Conservation (phyloP, 2,113 vertebrate species). For the Apteryx mantelli region DNA sequence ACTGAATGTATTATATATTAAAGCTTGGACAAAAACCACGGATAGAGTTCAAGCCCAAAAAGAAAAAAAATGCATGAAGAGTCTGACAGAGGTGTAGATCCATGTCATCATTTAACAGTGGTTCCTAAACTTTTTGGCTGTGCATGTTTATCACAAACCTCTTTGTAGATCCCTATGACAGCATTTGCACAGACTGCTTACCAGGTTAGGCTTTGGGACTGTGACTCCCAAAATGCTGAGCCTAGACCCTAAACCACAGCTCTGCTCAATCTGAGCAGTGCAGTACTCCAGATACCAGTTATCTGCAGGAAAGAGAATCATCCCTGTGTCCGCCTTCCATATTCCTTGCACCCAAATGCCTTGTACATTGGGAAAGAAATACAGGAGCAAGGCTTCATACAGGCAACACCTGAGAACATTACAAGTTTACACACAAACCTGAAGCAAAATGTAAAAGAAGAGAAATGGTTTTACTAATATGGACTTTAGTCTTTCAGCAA, state of each 20-base stretch:
- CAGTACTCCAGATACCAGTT: accelerated
- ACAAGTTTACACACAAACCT: neutral
- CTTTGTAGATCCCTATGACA: too few species aligned
- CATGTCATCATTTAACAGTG: neutral
- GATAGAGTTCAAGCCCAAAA: neutral
- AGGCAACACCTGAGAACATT: neutral
- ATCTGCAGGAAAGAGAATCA: neutral
- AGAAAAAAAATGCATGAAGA: neutral
- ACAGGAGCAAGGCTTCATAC: neutral
- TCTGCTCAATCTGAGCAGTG: neutral
- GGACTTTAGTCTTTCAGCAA: neutral
- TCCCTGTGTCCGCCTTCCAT: accelerated
- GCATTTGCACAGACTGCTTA: neutral
- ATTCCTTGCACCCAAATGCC: neutral
- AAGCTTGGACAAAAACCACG: neutral
- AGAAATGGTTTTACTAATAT: neutral
- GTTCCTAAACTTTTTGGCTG: neutral
- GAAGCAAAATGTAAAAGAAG: neutral
- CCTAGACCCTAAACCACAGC: accelerated
- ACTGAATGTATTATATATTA: neutral
- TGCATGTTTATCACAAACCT: accelerated
- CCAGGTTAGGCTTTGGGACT: neutral
- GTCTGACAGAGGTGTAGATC: neutral
- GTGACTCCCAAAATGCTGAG: neutral
- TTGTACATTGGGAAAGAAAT: neutral